Conservation (phyloP, 2,888 invertebrate species). For the Synergus laeviventris region DNA sequence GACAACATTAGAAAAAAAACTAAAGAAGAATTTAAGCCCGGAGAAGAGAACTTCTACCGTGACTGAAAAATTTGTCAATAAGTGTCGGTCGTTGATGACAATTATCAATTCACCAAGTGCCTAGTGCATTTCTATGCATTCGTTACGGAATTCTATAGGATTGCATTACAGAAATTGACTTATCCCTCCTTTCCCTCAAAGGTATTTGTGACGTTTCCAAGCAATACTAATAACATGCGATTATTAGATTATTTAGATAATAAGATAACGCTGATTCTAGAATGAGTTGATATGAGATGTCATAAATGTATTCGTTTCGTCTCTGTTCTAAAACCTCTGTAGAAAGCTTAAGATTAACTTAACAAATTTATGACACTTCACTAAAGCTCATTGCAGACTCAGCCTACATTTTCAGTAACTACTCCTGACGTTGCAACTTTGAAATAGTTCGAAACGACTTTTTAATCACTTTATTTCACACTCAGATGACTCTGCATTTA, state of each 20-base stretch:
- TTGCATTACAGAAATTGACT: slow-evolving; percentile 59
- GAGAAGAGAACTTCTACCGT: background rate
- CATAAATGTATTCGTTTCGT: background rate
- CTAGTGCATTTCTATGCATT: slow-evolving; percentile 46
- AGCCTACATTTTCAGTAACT: slow-evolving; percentile 8
- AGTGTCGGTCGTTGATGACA: background rate
- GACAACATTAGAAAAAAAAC: background rate
- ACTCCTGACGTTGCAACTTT: slow-evolving; percentile 33
- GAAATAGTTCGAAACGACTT: slow-evolving; percentile 2
- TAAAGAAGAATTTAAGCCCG: background rate
- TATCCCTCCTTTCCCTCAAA: slow-evolving; percentile 54
- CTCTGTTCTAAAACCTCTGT: slow-evolving; percentile 13
- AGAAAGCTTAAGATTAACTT: slow-evolving; percentile 4
- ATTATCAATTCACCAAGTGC: slow-evolving; percentile 36
- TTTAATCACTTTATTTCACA: background rate
- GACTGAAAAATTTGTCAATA: background rate
- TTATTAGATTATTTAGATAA: slow-evolving; percentile 45
- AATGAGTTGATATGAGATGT: slow-evolving; percentile 30
- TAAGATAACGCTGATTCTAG: slow-evolving; percentile 33
- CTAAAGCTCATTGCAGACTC: slow-evolving; percentile 28
- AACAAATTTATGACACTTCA: background rate
- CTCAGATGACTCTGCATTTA: background rate
- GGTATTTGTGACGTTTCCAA: slow-evolving; percentile 53
- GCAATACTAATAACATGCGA: slow-evolving; percentile 53
- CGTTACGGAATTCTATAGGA: slow-evolving; percentile 54